Conservation (phyloP, 2,113 vertebrate genomes). For the Nestor notabilis region DNA sequence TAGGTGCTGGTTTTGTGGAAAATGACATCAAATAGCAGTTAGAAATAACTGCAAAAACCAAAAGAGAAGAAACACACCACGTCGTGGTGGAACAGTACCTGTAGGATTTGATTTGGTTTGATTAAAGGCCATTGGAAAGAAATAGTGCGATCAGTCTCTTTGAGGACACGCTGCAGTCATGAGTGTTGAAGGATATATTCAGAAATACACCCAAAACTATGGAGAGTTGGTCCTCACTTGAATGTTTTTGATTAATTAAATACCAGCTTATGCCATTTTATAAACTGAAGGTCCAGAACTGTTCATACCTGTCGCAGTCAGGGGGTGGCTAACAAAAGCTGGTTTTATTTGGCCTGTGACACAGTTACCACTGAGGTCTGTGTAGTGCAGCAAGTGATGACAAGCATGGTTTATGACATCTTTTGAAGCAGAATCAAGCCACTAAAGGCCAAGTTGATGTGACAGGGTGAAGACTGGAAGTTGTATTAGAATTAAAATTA, state of each 20-base stretch:
- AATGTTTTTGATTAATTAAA: background rate
- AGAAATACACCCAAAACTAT: background rate
- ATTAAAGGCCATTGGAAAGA: background rate
- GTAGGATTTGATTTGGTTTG: background rate
- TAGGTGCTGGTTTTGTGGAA: background rate
- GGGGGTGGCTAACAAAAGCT: constrained; percentile 29
- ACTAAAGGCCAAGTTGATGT: constrained; percentile 24
- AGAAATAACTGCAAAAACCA: background rate
- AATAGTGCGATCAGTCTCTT: background rate
- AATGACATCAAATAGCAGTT: background rate
- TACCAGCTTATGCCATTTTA: background rate
- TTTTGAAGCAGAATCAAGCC: constrained; percentile 58
- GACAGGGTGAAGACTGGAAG: constrained; percentile 51
- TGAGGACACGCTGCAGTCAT: background rate
- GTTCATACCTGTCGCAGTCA: background rate
- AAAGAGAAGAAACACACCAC: background rate
- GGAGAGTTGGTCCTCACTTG: background rate
- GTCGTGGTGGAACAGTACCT: background rate
- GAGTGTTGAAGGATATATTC: background rate
- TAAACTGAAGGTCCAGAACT: background rate
- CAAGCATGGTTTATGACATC: constrained; percentile 56
- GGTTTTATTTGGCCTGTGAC: constrained; percentile 44
- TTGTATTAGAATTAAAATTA: constrained; percentile 3
- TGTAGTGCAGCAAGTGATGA: constrained; percentile 67
- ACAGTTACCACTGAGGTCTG: constrained; percentile 24